Evolutionary conservation across 2,797 vertebrate species (phyloP), one percentile per base, ranked within the genome.

Genomic region (Orestias chungarensis): DNA sequence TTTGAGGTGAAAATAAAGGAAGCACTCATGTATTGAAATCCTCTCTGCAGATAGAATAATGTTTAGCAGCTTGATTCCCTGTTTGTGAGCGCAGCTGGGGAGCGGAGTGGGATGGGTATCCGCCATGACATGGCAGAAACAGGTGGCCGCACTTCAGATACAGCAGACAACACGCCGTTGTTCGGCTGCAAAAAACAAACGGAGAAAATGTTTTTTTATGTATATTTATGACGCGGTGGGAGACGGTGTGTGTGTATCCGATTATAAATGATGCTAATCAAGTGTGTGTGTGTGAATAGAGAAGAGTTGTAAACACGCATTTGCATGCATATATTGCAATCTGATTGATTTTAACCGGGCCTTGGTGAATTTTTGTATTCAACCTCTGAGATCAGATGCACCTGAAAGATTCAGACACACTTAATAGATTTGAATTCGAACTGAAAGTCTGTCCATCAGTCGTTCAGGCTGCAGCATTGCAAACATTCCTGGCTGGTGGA

Each of bases 401-500:
- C 31, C 46, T n/a, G 14, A 40, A 62, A 40, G 35, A 62, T 25
- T 23, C 33, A 40, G 7, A 40, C 12, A 40, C 0, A 11, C 59
- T 40, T 40, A 3, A 15, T n/a, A 62, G 35, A n/a, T 25, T 15
- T 15, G 20, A 40, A 40, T 40, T 14, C 3, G 33, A 72, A 59
- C 59, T 38, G n/a, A n/a, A 42, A 74, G 43, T 38, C 31, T 27
- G 31, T 64, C 54, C 62, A 27, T 50, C 70, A 27, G 65, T 74
- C 78, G 31, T 73, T 84, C 66, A 81, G 84, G 80, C 83, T 87
- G 73, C 85, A 81, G 85, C 91, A 92, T 88, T 86, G 84, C 90
- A 86, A 66, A 87, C 87, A 90, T 93, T 92, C 89, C 85, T 87
- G 80, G 66, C 6, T 69, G 18, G 74, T 89, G 82, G 86, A 88